A percentile compares a stretch with the other conserved stretches of the same genome.
phyloP scores from a whole-genome alignment of 64 coral and sea anemone genomes.

The Catalaphyllia jardinei region DNA sequence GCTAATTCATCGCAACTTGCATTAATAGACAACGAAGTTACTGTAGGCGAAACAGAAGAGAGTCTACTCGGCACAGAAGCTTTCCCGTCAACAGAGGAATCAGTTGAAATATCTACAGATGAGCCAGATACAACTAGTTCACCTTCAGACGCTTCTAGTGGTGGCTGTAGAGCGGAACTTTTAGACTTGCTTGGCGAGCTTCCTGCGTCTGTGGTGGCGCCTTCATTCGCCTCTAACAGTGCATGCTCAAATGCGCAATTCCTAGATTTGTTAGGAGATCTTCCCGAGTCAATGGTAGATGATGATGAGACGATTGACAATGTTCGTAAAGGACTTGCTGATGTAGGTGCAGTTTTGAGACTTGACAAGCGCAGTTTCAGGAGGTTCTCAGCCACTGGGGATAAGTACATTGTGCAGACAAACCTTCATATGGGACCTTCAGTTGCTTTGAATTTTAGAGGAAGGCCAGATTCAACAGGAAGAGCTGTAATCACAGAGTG shows the following conservation, averaged over 20 bases:
- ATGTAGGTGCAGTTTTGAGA: conserved; percentile 74
- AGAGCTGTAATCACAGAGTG: not conserved
- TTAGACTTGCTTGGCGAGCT: conserved; percentile 62
- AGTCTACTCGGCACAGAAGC: not conserved
- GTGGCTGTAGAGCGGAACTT: conserved; percentile 24
- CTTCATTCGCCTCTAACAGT: not conserved
- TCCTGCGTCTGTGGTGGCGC: not conserved
- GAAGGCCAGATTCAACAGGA: not conserved
- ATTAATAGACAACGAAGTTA: conserved; percentile 3
- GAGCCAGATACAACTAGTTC: conserved; percentile 7
- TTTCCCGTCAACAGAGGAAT: not conserved
- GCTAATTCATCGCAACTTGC: conserved; percentile 29
- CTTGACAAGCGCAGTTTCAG: conserved; percentile 72
- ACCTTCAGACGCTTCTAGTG: conserved; percentile 21
- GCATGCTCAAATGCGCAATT: conserved; percentile 29
- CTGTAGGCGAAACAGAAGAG: not conserved
- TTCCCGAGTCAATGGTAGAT: conserved; percentile 84
- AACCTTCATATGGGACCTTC: conserved; percentile 72
- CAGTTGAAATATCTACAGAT: not conserved
- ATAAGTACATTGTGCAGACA: conserved; percentile 89
- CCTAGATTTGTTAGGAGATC: conserved; percentile 48
- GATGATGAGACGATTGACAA: conserved; percentile 85
- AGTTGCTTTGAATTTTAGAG: conserved; percentile 66
- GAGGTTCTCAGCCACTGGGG: conserved; percentile 76
- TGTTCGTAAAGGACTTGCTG: conserved; percentile 72